These are phyloP conservation scores for Chrysomela aeneicollis DNA, from an alignment of 2,888 invertebrate species.

Conservation along the genomic window DNA sequence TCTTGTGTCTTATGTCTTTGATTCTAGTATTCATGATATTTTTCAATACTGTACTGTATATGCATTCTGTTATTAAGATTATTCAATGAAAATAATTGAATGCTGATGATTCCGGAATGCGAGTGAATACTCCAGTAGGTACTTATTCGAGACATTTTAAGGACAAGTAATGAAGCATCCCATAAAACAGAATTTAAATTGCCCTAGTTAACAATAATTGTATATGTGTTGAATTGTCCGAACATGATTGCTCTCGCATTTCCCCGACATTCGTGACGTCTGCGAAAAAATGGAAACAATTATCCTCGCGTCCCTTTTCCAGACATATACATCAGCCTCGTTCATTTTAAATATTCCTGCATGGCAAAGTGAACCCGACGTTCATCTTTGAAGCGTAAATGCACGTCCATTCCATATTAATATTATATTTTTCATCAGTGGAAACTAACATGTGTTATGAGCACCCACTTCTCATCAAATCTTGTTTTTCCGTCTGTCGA, in stretches of 20 bases:
- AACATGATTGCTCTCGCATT: neutral
- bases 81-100: too few relatives aligned
- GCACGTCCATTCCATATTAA: conserved; percentile 13
- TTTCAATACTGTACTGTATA: too few relatives aligned
- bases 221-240: neutral
- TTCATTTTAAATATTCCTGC: conserved; percentile 24
- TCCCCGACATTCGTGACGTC: neutral
- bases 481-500: conserved; percentile 15
- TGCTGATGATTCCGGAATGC: too few relatives aligned
- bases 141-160: too few relatives aligned
- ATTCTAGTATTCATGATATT: too few relatives aligned
- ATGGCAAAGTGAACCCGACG: conserved; percentile 19
- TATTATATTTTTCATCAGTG: conserved; percentile 29
- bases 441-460: conserved; percentile 28
- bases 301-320: neutral
- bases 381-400: conserved; percentile 21
- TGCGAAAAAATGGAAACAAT: conserved; percentile 1
- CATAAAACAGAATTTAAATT: conserved; percentile 1
- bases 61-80: too few relatives aligned
- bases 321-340: conserved; percentile 4
- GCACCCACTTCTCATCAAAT: conserved; percentile 20
- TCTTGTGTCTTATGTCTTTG: too few relatives aligned
- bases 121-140: too few relatives aligned
- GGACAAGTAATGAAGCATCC: neutral
- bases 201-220: neutral